These are phyloP conservation scores for Cheilosia soror DNA, from an alignment of 2,888 invertebrate species.

Conservation along the genomic window DNA sequence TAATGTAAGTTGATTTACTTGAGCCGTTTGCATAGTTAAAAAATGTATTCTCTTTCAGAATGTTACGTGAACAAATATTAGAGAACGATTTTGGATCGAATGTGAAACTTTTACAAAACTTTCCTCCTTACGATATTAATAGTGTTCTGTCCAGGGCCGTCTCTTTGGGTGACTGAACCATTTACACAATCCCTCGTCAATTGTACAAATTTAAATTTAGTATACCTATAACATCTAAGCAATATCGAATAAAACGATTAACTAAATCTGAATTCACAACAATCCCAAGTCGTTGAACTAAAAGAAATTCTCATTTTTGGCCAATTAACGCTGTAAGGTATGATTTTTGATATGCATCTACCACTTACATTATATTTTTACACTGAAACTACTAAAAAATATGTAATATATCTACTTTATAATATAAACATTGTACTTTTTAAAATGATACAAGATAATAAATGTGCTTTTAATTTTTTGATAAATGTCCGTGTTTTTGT, in stretches of 20 bases:
- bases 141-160: conserved; percentile 91
- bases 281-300: conserved; percentile 27
- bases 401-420: conserved; percentile 16
- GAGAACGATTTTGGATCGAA: conserved; percentile 96
- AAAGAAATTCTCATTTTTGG: conserved; percentile 66
- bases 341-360: conserved; percentile 61
- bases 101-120: conserved; percentile 96
- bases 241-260: conserved; percentile 44
- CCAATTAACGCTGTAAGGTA: conserved; percentile 59
- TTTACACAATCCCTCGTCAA: conserved; percentile 58
- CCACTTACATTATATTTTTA: conserved; percentile 62
- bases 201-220: conserved; percentile 69
- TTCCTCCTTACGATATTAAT: conserved; percentile 94
- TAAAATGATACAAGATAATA: conserved; percentile 33
- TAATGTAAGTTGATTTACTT: conserved; percentile 94
- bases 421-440: conserved; percentile 29
- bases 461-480: conserved; percentile 56
- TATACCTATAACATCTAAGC: conserved; percentile 38
- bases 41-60: conserved; percentile 84
- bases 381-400: conserved; percentile 40
- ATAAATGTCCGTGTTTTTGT: neutral
- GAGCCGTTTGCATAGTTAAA: neutral
- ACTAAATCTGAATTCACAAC: conserved; percentile 33
- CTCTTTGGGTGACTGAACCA: conserved; percentile 77
- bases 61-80: conserved; percentile 92